Conservation (phyloP, 2,113 vertebrate genomes). For the Panthera uncia region DNA sequence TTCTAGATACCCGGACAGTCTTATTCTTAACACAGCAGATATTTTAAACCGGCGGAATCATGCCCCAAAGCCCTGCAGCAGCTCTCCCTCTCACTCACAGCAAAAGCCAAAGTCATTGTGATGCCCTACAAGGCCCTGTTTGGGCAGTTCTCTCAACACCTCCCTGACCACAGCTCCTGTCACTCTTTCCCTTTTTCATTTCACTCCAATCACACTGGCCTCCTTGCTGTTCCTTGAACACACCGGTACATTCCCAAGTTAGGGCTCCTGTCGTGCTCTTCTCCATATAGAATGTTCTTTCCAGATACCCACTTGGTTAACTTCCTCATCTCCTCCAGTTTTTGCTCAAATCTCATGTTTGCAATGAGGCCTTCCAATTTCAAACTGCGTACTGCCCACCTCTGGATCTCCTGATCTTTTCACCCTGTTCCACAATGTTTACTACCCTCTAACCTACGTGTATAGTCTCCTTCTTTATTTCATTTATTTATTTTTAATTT, state of each 20-base stretch:
- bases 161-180: neutral
- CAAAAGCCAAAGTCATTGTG: neutral
- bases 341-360: neutral
- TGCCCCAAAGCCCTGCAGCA: neutral
- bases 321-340: neutral
- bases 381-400: neutral
- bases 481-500: too few species aligned
- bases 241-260: neutral
- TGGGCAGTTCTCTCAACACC: neutral
- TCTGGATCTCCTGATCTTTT: neutral
- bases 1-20: neutral
- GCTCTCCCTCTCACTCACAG: neutral
- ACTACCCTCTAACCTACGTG: neutral
- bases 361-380: neutral
- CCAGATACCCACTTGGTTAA: neutral
- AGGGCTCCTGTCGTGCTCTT: neutral
- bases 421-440: neutral
- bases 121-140: neutral
- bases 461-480: neutral
- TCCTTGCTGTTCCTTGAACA: neutral
- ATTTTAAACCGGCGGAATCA: neutral
- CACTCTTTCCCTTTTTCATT: neutral
- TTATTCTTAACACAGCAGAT: neutral
- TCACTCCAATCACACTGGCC: neutral
- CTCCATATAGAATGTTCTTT: neutral